phyloP scores from a whole-genome alignment of 2,113 vertebrate genomes.

The Myiozetetes cayanensis region DNA sequence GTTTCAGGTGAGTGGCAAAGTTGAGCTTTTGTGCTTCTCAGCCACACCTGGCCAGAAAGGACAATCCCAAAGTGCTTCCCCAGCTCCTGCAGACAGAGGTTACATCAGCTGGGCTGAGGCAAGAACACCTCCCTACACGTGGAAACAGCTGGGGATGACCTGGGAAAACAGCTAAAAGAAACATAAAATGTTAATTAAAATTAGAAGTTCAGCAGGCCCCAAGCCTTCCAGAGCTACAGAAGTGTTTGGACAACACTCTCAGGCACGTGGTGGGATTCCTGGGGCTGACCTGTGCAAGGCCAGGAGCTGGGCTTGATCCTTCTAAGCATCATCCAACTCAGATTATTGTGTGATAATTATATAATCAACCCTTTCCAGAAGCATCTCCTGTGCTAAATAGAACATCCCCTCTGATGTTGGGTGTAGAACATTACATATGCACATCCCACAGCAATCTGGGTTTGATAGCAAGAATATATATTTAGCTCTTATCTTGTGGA shows the following conservation, averaged over 20 bases:
- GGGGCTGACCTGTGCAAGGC: neutral
- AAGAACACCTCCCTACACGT: neutral
- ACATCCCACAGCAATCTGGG: neutral
- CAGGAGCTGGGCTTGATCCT: neutral
- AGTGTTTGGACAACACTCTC: neutral
- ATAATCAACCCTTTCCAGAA: neutral
- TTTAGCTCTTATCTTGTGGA: neutral
- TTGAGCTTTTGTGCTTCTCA: neutral
- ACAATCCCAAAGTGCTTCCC: neutral
- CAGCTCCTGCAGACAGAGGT: accelerated
- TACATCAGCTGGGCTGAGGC: neutral
- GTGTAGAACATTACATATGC: neutral
- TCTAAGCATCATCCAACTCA: accelerated
- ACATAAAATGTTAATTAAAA: neutral
- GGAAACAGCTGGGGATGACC: neutral
- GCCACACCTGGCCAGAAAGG: neutral
- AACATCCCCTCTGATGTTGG: neutral
- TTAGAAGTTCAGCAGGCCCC: neutral
- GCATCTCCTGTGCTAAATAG: neutral
- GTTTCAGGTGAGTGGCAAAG: neutral
- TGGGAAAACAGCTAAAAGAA: neutral
- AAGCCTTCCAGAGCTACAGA: neutral
- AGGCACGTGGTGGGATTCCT: neutral
- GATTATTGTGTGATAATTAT: too few species aligned
- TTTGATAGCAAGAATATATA: neutral